phyloP scores from a whole-genome alignment of 2,888 invertebrate genomes.

The Platycheirus rosarum region DNA sequence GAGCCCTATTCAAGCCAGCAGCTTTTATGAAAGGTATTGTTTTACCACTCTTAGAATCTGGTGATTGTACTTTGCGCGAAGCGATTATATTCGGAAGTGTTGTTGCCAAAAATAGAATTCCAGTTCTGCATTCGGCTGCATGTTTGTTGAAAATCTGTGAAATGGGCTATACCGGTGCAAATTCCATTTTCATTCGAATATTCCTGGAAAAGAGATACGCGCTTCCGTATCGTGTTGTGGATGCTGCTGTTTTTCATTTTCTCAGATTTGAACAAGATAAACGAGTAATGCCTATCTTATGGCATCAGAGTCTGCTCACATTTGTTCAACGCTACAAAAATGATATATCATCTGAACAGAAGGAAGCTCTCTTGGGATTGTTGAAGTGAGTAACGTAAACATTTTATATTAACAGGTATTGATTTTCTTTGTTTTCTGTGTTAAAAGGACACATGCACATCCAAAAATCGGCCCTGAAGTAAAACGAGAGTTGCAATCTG shows the following conservation, averaged over 20 bases:
- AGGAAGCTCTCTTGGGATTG: constrained; percentile 91
- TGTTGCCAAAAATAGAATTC: constrained; percentile 94
- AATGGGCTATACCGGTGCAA: constrained; percentile 98
- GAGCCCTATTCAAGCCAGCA: constrained; percentile 97
- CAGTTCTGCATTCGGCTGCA: constrained; percentile 96
- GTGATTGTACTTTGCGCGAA: constrained; percentile 96
- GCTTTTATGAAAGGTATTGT: constrained; percentile 98
- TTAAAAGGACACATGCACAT: constrained; percentile 81
- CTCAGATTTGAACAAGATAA: constrained; percentile 92
- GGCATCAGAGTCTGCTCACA: constrained; percentile 97
- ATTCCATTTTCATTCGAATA: constrained; percentile 96
- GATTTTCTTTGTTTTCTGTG: too few relatives aligned
- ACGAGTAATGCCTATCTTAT: constrained; percentile 94
- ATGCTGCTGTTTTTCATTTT: constrained; percentile 97
- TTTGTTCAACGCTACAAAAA: constrained; percentile 98
- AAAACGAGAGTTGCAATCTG: constrained; percentile 92
- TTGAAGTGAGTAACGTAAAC: constrained; percentile 81
- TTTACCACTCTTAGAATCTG: constrained; percentile 90
- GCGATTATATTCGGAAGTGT: constrained; percentile 97
- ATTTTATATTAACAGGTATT: not conserved
- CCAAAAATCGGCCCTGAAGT: constrained; percentile 88
- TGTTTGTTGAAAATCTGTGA: constrained; percentile 97
- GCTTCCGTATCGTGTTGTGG: constrained; percentile 96
- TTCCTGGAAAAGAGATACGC: constrained; percentile 99
- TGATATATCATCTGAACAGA: constrained; percentile 96